Conservation (phyloP, 2,888 invertebrate genomes). For the Chymomyza caudatula region DNA sequence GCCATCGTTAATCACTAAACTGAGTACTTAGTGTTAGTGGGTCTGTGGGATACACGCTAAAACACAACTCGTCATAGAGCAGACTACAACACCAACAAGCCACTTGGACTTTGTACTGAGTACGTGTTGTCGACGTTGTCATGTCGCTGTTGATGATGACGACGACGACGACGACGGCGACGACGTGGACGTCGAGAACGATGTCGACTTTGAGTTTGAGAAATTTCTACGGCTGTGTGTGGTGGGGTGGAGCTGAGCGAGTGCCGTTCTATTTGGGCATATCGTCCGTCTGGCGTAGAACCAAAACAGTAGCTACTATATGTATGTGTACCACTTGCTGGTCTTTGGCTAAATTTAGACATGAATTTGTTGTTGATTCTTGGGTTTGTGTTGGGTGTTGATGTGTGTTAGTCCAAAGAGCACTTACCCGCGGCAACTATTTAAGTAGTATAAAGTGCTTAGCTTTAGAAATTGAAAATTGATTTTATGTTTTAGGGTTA, state of each 20-base stretch:
- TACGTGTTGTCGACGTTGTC: slow-evolving; percentile 45
- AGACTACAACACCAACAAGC: slow-evolving; percentile 26
- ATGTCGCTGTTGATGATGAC: slow-evolving; percentile 37
- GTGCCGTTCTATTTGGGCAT: not conserved
- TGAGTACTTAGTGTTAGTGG: not conserved
- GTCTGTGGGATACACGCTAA: slow-evolving; percentile 15
- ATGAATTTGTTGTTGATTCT: slow-evolving; percentile 5
- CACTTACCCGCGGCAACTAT: not conserved
- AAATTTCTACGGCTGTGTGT: slow-evolving; percentile 38
- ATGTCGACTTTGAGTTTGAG: slow-evolving; percentile 20
- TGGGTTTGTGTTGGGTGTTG: not conserved
- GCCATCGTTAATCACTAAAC: not conserved
- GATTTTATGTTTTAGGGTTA: too few species aligned
- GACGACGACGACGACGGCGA: slow-evolving; percentile 18
- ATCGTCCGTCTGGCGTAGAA: not conserved
- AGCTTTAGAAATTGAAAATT: too few species aligned
- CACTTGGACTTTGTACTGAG: slow-evolving; percentile 55
- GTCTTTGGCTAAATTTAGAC: slow-evolving; percentile 52
- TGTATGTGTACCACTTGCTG: slow-evolving; percentile 17
- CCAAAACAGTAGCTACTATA: not conserved
- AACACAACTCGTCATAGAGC: slow-evolving; percentile 44
- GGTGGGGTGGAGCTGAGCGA: slow-evolving; percentile 9
- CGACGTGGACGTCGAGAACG: not conserved
- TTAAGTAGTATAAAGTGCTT: not conserved
- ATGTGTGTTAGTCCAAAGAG: not conserved